phyloP scores from a whole-genome alignment of 2,113 vertebrate species.

The Datnioides undecimradiatus region DNA sequence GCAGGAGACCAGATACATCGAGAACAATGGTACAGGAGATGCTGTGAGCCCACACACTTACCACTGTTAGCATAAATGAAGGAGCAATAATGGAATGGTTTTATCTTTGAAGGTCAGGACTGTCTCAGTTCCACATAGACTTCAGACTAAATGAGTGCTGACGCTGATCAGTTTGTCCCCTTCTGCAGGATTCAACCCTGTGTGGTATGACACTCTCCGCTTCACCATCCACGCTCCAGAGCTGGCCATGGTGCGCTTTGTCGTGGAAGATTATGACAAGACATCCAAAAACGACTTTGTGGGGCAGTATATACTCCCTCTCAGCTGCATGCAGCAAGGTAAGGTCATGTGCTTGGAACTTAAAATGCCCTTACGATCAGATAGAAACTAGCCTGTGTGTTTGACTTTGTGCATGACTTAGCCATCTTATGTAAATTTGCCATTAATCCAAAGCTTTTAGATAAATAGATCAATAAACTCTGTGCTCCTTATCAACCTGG shows the following conservation, averaged over 20 bases:
- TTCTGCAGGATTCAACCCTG: slow-evolving; percentile 92
- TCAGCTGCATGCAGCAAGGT: slow-evolving; percentile 92
- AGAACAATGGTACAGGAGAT: slow-evolving; percentile 92
- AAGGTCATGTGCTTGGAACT: slow-evolving; percentile 29
- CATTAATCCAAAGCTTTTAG: too few species aligned
- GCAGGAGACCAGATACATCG: slow-evolving; percentile 93
- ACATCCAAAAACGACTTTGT: slow-evolving; percentile 93
- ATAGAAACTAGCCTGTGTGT: too few species aligned
- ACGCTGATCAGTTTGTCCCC: not conserved
- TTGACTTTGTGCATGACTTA: too few species aligned
- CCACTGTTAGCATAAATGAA: not conserved
- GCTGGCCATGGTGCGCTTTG: slow-evolving; percentile 91
- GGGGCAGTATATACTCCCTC: slow-evolving; percentile 92
- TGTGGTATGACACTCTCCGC: slow-evolving; percentile 90
- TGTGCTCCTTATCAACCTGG: not conserved
- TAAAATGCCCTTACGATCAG: too few species aligned
- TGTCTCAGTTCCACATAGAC: not conserved
- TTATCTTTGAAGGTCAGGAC: not conserved
- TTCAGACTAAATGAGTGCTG: not conserved
- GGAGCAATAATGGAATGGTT: not conserved
- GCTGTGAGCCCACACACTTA: not conserved
- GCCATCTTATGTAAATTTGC: too few species aligned
- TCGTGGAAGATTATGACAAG: slow-evolving; percentile 95
- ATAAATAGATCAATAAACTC: not conserved
- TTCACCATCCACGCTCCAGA: slow-evolving; percentile 91